Evolutionary conservation across 2,113 vertebrate species (phyloP), one percentile per base, ranked within the genome.

Genomic region (Erythrolamprus reginae): DNA sequence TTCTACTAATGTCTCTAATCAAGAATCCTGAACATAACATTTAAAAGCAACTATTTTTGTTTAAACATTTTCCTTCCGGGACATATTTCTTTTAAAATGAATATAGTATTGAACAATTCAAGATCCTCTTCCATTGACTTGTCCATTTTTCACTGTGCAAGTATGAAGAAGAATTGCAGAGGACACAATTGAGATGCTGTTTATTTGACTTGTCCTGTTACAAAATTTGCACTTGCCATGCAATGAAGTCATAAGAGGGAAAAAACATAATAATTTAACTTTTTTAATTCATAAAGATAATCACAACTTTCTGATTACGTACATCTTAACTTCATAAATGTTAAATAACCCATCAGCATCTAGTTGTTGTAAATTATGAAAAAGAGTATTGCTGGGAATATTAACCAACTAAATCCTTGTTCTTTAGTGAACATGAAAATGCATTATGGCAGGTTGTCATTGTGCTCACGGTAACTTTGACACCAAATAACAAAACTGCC

Each of bases 271-370:
- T 99, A 99, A 99, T 99, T 99, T 98, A 98, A 98, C 98, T 99
- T 99, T 99, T 99, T 98, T 99, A 99, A 77, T 99, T 99, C 99
- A 98, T 99, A 98, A 98, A 98, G 98, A 98, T 99, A 99, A 99
- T 99, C 98, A 99, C 98, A 97, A 97, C 98, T 96, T 98, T 99
- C 98, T 98, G 98, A 97, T 99, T 98, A 98, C n/a, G n/a, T n/a
- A n/a, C 98, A 99, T 99, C 98, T 98, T 98, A 98, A 98, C 98
- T 99, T 99, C 99, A 99, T 99, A 99, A 99, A 99, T 99, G 99
- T 99, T 99, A 99, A 99, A 99, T 99, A 98, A 99, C 98, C 98
- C 98, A 99, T 99, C 98, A 99, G 98, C 98, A 98, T 98, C 98
- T 98, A 98, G 98, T 99, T 98, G 98, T 97, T 98, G 98, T 99